Conservation (phyloP, 2,113 vertebrate species). For the Oreochromis tanganicae region DNA sequence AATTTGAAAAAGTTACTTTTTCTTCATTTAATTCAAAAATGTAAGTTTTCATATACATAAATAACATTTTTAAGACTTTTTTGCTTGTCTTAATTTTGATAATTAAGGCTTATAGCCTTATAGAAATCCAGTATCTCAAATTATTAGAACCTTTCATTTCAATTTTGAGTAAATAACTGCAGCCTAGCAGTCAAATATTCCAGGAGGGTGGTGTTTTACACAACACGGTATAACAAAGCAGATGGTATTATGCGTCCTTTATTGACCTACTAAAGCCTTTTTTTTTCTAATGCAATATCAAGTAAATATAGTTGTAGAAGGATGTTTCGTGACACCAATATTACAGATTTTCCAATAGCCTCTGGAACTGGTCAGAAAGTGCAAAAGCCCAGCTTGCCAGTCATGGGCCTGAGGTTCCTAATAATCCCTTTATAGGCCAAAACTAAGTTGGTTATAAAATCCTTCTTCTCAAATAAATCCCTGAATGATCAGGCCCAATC, state of each 20-base stretch:
- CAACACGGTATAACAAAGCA: neutral
- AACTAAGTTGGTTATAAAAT: neutral
- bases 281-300: neutral
- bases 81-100: neutral
- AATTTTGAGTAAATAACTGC: neutral
- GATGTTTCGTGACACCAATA: neutral
- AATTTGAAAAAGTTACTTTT: neutral
- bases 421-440: neutral
- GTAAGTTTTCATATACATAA: neutral
- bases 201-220: neutral
- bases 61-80: neutral
- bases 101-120: neutral
- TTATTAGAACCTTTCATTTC: neutral
- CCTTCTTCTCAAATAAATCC: neutral
- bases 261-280: neutral
- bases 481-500: neutral
- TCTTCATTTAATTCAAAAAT: neutral
- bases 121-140: neutral
- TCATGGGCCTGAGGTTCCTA: neutral
- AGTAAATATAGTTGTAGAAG: neutral
- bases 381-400: neutral
- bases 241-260: accelerated
- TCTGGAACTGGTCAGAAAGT: neutral
- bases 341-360: neutral
- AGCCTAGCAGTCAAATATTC: neutral